Percentiles rank a stretch among this genome's conserved stretches.
Evolutionary conservation across 2,888 invertebrate genomes (phyloP).

Genomic region (Baronia brevicornis): DNA sequence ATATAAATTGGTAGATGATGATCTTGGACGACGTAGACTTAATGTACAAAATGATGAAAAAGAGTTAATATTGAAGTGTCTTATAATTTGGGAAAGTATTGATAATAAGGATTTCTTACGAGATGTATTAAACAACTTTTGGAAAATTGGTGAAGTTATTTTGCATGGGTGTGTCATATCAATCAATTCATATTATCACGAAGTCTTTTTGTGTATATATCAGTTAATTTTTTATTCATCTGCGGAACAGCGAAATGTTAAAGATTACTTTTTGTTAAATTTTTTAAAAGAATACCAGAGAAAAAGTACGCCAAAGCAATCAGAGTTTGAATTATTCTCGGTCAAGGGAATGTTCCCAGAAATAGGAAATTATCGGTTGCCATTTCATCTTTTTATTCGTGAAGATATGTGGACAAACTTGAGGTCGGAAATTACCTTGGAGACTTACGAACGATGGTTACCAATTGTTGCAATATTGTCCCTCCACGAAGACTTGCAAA

Average conservation of each 20-base stretch:
- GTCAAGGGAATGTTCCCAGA: conserved; percentile 69
- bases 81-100: conserved; percentile 57
- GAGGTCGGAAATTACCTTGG: conserved; percentile 68
- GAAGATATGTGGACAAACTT: conserved; percentile 70
- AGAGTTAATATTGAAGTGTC: conserved; percentile 42
- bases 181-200: conserved; percentile 67
- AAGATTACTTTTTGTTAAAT: conserved; percentile 60
- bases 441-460: conserved; percentile 67
- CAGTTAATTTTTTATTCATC: conserved; percentile 44
- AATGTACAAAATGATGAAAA: conserved; percentile 42
- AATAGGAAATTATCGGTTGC: conserved; percentile 64
- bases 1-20: conserved; percentile 47
- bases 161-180: conserved; percentile 57
- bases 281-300: conserved; percentile 61
- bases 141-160: conserved; percentile 66
- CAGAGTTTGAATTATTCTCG: conserved; percentile 67
- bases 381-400: conserved; percentile 65
- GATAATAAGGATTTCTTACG: conserved; percentile 51
- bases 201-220: conserved; percentile 62
- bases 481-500: conserved; percentile 58
- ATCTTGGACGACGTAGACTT: conserved; percentile 44
- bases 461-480: conserved; percentile 55
- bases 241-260: conserved; percentile 41
- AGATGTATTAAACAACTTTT: conserved; percentile 60
- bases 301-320: conserved; percentile 60